Evolutionary conservation across 2,797 vertebrate genomes (phyloP), one percentile per base, ranked within the genome.

Genomic region (Crocidura indochinensis): DNA sequence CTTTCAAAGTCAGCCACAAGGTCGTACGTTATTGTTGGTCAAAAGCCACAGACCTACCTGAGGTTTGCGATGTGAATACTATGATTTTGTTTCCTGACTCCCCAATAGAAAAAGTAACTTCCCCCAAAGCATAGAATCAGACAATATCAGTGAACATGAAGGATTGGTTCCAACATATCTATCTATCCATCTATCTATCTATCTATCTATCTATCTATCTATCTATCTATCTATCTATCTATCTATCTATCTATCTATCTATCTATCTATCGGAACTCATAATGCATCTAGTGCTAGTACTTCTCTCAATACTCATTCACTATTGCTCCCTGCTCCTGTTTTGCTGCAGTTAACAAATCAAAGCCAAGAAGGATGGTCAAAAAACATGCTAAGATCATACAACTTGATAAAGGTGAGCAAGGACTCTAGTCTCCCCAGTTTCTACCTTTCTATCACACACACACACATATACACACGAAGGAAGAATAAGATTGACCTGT

Each of bases 121-220:
- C 95, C 92, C 56, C 80, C 90, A 95, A 96, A 67, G 74, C 47
- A 17, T 8, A 91, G 87, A 96, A 95, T 93, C 93, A 91, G 94
- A 96, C 95, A 95, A 80, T 65, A 84, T 87, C 78, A 67, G 38
- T 6, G 6, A 76, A 65, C 44, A 2, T 22, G 6, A 72, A 71
- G 87, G 47, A n/a, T 51, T 11, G 64, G 17, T 60, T 76, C 77
- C 72, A 88, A 44, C 49, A 47, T 31, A 6, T 29, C n/a, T n/a
- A n/a, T n/a, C n/a, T n/a, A n/a, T n/a, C 38, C 38, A 38, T 2
- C 2, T 38, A 38, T 38, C 2, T 38, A 5, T 38, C 2, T 38
- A 38, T 38, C 38, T 38, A 38, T 38, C 38, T 38, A 38, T 38
- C 38, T 38, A 38, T 38, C 38, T 38, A 38, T 38, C 38, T 38